Evolutionary conservation across 2,888 invertebrate genomes (phyloP).

Genomic region (Lapara coniferarum): DNA sequence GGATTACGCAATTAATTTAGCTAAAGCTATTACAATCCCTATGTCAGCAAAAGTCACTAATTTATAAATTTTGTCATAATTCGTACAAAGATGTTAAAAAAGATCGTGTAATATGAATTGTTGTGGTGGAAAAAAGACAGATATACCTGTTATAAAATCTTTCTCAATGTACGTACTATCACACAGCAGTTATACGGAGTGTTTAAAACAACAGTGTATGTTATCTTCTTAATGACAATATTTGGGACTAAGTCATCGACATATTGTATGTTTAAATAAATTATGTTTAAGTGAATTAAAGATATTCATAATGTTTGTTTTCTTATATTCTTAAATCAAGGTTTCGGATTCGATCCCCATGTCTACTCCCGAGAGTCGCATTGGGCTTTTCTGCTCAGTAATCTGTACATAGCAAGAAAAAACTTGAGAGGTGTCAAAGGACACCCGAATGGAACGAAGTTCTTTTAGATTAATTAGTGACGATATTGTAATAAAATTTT

Average conservation of each 20-base stretch:
- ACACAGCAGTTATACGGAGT: neutral
- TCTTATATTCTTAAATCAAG: no score
- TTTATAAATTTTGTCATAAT: neutral
- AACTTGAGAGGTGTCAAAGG: no score
- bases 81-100: neutral
- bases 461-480: no score
- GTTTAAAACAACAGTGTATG: neutral
- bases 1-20: slow-evolving; percentile 3
- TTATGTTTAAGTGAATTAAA: slow-evolving; percentile 13
- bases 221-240: neutral
- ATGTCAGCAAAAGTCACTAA: neutral
- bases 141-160: neutral
- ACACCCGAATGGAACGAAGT: no score
- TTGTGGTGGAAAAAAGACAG: neutral
- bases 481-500: no score
- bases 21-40: slow-evolving; percentile 11
- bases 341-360: no score
- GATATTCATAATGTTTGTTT: neutral
- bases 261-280: neutral
- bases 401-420: no score
- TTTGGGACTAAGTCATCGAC: slow-evolving; percentile 11
- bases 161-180: neutral
- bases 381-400: no score
- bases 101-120: neutral
- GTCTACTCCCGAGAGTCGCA: no score